Evolutionary conservation across 2,113 vertebrate genomes (phyloP), one percentile per base, ranked within the genome.

Genomic region (Philantomba maxwellii): DNA sequence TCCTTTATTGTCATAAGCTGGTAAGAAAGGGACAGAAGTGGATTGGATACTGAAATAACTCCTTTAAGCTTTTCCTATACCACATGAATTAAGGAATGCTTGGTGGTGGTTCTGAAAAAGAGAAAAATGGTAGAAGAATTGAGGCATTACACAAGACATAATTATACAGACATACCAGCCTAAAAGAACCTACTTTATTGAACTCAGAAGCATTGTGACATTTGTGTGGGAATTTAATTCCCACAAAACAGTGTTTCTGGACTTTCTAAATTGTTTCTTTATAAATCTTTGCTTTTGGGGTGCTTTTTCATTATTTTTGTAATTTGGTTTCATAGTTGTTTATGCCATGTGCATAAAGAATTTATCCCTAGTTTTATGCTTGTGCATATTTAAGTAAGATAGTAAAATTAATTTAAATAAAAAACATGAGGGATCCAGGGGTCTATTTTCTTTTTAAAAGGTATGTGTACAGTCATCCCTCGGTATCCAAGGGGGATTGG

Each of bases 371-470:
- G 28, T 89, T 55, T 95, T 87, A 85, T 66, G 64, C 77, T 64
- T 93, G 10, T 26, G 8, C 16, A 21, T 82, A 49, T 89, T 94
- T 89, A 89, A 96, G 53, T 91, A 86, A 80, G 30, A 88, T n/a
- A 73, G 64, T 45, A 70, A 51, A 92, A 75, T 75, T 73, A 89
- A 83, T 89, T 93, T 78, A 90, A 95, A 85, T 85, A 66, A 93
- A 93, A 93, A 96, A 75, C 8, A 62, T 30, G 26, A 87, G 45
- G 14, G 51, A n/a, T 62, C 45, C 53, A 88, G 15, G 25, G 83
- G 16, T 87, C 36, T 66, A 53, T 51, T 96, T 96, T 92, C 87
- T 91, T 51, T 75, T 73, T 80, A 47, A 95, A 95, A 93, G 47
- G 1, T 64, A 26, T 73, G 58, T 75, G 30, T 58, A 26, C 12